A percentile compares a stretch with the other conserved stretches of the same genome.
Evolutionary conservation across 2,888 invertebrate genomes (phyloP).

Genomic region (Cylloceria caligata): DNA sequence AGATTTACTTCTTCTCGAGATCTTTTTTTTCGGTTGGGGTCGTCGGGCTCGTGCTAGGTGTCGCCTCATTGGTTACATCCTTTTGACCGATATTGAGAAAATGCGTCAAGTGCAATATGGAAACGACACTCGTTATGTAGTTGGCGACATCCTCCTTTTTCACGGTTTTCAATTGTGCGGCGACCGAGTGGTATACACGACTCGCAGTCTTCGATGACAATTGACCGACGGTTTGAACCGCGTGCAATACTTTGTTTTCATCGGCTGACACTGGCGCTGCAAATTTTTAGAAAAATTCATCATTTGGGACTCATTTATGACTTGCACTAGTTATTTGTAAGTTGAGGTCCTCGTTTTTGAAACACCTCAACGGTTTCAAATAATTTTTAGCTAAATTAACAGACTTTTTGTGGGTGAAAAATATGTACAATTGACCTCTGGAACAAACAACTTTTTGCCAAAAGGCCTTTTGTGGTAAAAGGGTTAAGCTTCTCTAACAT

Average conservation of each 20-base stretch:
- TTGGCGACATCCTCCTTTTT: conserved; percentile 81
- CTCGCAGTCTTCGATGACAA: conserved; percentile 90
- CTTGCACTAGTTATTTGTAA: too few relatives aligned
- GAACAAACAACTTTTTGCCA: too few relatives aligned
- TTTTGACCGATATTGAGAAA: conserved; percentile 75
- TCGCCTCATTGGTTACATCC: conserved; percentile 45
- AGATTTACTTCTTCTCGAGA: conserved; percentile 50
- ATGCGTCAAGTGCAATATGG: conserved; percentile 81
- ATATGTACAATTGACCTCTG: too few relatives aligned
- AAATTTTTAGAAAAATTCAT: conserved; percentile 64
- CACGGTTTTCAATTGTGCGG: conserved; percentile 87
- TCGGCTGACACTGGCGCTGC: conserved; percentile 88
- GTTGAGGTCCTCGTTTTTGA: too few relatives aligned
- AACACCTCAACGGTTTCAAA: too few relatives aligned
- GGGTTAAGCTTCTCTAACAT: too few relatives aligned
- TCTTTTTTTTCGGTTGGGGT: conserved; percentile 59
- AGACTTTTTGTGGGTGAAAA: too few relatives aligned
- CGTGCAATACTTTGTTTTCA: conserved; percentile 89
- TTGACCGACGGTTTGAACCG: conserved; percentile 90
- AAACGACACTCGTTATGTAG: conserved; percentile 81
- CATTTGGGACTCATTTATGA: background rate
- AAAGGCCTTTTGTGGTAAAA: too few relatives aligned
- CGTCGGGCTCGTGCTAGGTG: conserved; percentile 22
- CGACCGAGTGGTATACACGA: conserved; percentile 90
- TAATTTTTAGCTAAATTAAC: too few relatives aligned